These are phyloP conservation scores for Pseudomugil gertrudae DNA, from an alignment of 2,797 vertebrate genomes.

Conservation along the genomic window DNA sequence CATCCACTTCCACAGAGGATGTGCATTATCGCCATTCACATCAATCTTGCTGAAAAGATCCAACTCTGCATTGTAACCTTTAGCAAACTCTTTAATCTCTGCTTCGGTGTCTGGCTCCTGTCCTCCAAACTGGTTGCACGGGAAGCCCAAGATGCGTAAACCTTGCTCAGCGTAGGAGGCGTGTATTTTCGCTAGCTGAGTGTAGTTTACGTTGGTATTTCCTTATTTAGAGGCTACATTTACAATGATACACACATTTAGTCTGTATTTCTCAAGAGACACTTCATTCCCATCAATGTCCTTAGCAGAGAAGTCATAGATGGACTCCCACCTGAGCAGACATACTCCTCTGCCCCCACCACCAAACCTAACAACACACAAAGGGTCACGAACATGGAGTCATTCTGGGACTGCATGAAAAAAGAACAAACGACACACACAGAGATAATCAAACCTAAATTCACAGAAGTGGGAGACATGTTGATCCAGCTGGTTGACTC, in stretches of 20 bases:
- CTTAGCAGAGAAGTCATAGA: conserved; percentile 90
- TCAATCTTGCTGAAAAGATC: conserved; percentile 95
- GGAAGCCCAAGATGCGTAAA: conserved; percentile 96
- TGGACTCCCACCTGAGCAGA: too few species aligned
- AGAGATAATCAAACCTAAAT: not conserved
- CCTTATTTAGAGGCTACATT: conserved; percentile 98
- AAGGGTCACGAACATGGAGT: not conserved
- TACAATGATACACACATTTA: conserved; percentile 93
- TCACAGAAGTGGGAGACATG: not conserved
- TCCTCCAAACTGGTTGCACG: conserved; percentile 97
- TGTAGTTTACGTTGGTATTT: conserved; percentile 95
- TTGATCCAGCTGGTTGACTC: not conserved
- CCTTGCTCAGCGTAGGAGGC: conserved; percentile 89
- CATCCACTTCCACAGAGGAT: conserved; percentile 97
- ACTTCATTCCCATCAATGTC: conserved; percentile 91
- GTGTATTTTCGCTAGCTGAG: conserved; percentile 92
- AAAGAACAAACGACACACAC: not conserved
- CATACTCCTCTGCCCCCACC: too few species aligned
- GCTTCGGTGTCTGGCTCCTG: conserved; percentile 92
- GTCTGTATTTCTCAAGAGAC: conserved; percentile 92
- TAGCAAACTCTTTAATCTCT: conserved; percentile 91
- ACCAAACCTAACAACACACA: too few species aligned
- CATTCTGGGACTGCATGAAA: not conserved
- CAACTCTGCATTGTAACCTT: conserved; percentile 88
- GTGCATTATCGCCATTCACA: conserved; percentile 90